Conservation (phyloP, 2,797 vertebrate genomes). For the Poeciliopsis gracilis region DNA sequence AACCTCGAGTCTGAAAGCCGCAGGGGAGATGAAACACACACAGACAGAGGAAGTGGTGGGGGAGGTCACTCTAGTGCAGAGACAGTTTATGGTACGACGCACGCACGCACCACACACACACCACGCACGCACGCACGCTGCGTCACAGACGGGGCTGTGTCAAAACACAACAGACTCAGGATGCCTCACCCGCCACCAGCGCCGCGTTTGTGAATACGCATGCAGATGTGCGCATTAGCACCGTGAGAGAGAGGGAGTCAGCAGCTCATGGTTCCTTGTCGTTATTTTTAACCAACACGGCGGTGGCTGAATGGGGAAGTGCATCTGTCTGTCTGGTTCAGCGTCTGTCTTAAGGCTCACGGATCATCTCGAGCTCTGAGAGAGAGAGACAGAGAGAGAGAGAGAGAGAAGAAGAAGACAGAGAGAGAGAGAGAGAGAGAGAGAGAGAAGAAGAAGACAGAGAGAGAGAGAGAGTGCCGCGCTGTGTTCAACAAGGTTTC, state of each 20-base stretch:
- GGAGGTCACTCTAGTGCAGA: constrained; percentile 76
- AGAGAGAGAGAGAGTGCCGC: not conserved
- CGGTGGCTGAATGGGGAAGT: constrained; percentile 70
- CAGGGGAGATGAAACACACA: constrained; percentile 71
- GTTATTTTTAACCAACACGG: constrained; percentile 72
- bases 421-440: too few relatives aligned
- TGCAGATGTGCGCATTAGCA: constrained; percentile 57
- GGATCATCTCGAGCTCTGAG: constrained; percentile 41
- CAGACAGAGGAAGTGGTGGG: constrained; percentile 79
- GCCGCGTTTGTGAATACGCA: constrained; percentile 30
- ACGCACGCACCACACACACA: constrained; percentile 26
- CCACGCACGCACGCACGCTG: constrained; percentile 51
- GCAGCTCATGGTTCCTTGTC: constrained; percentile 69
- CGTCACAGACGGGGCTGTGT: constrained; percentile 76
- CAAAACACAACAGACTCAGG: constrained; percentile 69
- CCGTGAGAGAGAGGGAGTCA: constrained; percentile 63
- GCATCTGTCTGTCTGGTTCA: constrained; percentile 66
- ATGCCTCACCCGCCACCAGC: constrained; percentile 65
- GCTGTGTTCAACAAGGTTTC: constrained; percentile 55
- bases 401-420: too few relatives aligned
- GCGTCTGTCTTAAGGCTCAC: constrained; percentile 51
- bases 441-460: too few relatives aligned
- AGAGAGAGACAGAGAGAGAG: not conserved
- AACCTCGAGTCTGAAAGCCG: constrained; percentile 72
- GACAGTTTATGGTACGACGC: constrained; percentile 75